These are phyloP conservation scores for Lanius ludovicianus DNA, from an alignment of 2,113 vertebrate species.

Conservation along the genomic window DNA sequence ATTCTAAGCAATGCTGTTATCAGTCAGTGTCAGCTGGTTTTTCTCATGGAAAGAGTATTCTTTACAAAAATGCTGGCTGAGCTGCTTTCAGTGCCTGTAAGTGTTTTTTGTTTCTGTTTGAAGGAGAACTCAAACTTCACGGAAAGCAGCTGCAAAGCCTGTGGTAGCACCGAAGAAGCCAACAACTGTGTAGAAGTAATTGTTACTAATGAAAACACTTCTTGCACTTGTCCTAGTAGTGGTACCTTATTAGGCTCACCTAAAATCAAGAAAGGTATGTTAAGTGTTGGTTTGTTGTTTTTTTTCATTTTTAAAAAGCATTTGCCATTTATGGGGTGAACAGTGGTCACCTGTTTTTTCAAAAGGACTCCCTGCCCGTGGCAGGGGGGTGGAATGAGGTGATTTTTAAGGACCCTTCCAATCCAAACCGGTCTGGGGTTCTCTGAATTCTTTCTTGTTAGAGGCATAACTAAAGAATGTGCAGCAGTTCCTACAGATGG, in stretches of 20 bases:
- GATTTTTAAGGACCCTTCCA: background rate
- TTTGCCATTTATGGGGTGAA: background rate
- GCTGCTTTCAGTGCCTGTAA: background rate
- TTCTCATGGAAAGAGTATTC: background rate
- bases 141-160: conserved; percentile 85
- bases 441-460: background rate
- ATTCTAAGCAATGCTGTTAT: background rate
- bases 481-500: background rate
- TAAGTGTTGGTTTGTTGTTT: fast-evolving
- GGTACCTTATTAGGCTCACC: conserved; percentile 83
- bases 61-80: background rate
- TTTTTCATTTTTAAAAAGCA: background rate
- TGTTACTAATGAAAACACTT: conserved; percentile 78
- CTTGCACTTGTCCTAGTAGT: conserved; percentile 85
- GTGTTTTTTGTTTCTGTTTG: background rate
- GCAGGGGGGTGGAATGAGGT: background rate
- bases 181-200: conserved; percentile 80
- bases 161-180: conserved; percentile 79
- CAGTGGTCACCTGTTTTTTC: background rate
- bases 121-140: conserved; percentile 83
- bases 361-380: background rate
- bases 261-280: conserved; percentile 88
- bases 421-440: background rate
- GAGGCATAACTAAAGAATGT: background rate
- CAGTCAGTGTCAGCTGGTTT: background rate